Percentiles rank a stretch among this genome's conserved stretches.
Evolutionary conservation across 2,888 invertebrate genomes (phyloP).

Genomic region (Drosophila pseudotakahashii): DNA sequence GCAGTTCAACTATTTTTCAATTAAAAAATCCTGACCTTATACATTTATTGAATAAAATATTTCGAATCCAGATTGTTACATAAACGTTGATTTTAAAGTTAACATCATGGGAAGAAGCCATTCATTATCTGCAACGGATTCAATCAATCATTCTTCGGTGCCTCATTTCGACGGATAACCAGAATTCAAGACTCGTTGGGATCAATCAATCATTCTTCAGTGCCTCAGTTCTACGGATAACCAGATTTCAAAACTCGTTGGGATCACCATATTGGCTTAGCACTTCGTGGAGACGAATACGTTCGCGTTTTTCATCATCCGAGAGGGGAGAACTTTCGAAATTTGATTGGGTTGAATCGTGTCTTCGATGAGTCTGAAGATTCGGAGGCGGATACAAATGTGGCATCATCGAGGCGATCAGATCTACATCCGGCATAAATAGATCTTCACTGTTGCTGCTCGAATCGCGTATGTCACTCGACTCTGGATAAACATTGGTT

Average conservation of each 20-base stretch:
- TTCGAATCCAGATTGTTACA: background rate
- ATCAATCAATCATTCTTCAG: background rate
- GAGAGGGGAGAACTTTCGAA: slow-evolving; percentile 1
- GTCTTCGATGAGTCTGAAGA: background rate
- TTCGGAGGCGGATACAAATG: background rate
- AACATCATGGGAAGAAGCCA: background rate
- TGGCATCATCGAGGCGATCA: slow-evolving; percentile 19
- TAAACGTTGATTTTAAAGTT: background rate
- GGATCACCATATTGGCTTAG: slow-evolving; percentile 4
- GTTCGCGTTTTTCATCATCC: slow-evolving; percentile 22
- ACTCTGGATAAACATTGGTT: background rate
- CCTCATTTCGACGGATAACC: background rate
- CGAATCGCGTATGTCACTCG: background rate
- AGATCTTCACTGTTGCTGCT: background rate
- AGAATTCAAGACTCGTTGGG: background rate
- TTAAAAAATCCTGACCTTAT: background rate
- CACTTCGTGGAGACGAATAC: slow-evolving; percentile 9
- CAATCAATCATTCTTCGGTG: slow-evolving; percentile 1
- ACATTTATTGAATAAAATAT: background rate
- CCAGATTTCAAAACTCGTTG: background rate
- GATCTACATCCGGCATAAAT: background rate
- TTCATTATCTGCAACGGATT: background rate
- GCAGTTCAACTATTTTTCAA: background rate
- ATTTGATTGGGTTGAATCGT: background rate
- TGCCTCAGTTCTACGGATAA: background rate